phyloP scores from a whole-genome alignment of 2,797 vertebrate genomes.

The Podargus strigoides region DNA sequence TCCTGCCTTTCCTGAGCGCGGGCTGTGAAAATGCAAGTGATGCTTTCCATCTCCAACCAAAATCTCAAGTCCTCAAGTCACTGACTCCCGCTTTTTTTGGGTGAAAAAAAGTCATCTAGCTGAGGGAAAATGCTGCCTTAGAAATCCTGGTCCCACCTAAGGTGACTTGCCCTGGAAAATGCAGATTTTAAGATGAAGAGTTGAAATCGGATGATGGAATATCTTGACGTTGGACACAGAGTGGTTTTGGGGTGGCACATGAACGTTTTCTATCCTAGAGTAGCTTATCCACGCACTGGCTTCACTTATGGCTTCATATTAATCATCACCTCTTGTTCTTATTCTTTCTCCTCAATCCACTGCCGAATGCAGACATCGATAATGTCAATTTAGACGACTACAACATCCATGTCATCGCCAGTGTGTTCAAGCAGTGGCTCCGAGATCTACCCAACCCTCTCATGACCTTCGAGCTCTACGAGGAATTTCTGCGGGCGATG shows the following conservation, averaged over 20 bases:
- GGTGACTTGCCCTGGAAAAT: background rate
- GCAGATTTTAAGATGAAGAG: background rate
- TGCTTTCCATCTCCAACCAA: background rate
- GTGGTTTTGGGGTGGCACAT: background rate
- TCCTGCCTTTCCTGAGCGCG: fast-evolving
- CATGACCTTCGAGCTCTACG: conserved; percentile 97
- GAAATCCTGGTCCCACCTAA: background rate
- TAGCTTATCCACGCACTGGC: background rate
- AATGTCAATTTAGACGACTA: conserved; percentile 94
- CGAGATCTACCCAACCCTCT: conserved; percentile 95
- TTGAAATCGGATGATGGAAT: background rate
- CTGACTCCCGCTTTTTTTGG: background rate
- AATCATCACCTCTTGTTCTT: background rate
- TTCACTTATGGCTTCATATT: background rate
- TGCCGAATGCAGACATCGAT: conserved; percentile 80
- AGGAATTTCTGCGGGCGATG: conserved; percentile 94
- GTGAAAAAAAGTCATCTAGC: background rate
- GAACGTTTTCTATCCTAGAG: background rate
- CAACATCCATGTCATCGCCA: conserved; percentile 98
- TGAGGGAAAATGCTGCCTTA: background rate
- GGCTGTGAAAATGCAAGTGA: background rate
- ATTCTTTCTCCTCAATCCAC: background rate
- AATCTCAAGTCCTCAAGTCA: background rate
- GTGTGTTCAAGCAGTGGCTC: conserved; percentile 98
- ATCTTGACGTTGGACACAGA: background rate